Base-by-base conservation (phyloP, 92 coral and sea anemone genomes). In the Palythoa grandiflora region DNA sequence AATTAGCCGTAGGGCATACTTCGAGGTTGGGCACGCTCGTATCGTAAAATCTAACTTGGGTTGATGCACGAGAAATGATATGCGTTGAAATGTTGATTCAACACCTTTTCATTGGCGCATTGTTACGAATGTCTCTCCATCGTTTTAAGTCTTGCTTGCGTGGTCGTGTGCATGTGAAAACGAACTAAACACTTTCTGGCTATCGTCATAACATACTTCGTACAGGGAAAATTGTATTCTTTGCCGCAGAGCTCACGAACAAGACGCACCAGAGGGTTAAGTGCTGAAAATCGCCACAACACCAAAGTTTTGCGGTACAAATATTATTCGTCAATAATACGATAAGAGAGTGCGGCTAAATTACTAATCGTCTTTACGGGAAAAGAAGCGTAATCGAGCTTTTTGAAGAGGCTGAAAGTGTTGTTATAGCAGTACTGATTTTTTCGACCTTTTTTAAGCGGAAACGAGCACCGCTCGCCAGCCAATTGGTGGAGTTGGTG, bases 51-150 rank as follows among this genome's bases (percentile, higher is more conserved):
- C 61, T n/a, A 76, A 9, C 74, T 61, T 59, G 75, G 53, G 12
- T 65, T 70, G 48, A 81, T 47, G 86, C 86, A 12, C 47, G 60
- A 13, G 57, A 28, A 12, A 20, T 60, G 85, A 80, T 80, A 81
- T 12, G 60, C 60, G 75, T 60, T 65, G 86, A 81, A 44, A 66
- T 53, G 57, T 38, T 16, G 15, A 16, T 59, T 81, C 86, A 28
- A 65, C 86, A 68, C 86, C 74, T 51, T 36, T 68, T 21, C 35
- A 47, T 47, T 63, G 54, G 48, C 75, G 52, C 76, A 71, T 81
- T 50, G 20, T 28, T 54, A 14, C 86, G 38, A 81, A 28, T 40
- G 52, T 28, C 73, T 37, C 72, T 39, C 53, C 35, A n/a, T 15
- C 17, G 47, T 12, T 7, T 16, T 40, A 5, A 81, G 44, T 13